Evolutionary conservation across 1,140 invertebrate genomes (phyloP).

Genomic region (Antheraea mylitta): DNA sequence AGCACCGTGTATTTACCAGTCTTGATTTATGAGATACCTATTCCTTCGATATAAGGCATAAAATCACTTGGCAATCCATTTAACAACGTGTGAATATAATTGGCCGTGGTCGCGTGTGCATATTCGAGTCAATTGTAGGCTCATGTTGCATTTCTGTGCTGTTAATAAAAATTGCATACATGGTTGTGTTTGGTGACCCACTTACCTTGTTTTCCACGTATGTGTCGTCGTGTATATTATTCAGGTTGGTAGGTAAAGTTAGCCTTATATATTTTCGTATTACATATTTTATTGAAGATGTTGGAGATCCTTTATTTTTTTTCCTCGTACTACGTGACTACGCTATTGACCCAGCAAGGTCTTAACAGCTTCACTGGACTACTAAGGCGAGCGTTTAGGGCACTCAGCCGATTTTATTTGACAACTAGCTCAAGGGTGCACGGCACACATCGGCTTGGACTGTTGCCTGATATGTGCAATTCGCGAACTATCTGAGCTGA

Average conservation of each 20-base stretch:
- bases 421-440: no score
- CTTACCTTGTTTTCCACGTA: conserved; percentile 28
- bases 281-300: not conserved
- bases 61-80: conserved; percentile 22
- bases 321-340: no score
- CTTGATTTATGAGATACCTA: conserved; percentile 16
- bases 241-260: not conserved
- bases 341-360: no score
- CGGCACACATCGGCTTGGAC: no score
- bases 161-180: conserved; percentile 40
- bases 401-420: no score
- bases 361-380: no score
- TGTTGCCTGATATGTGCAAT: no score
- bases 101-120: conserved; percentile 28
- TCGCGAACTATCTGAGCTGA: no score
- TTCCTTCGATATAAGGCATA: conserved; percentile 24
- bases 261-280: not conserved
- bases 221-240: not conserved
- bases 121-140: conserved; percentile 35
- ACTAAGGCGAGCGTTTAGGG: no score
- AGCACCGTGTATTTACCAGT: conserved; percentile 31
- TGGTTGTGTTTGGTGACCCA: conserved; percentile 24
- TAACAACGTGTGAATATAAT: conserved; percentile 21
- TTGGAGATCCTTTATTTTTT: no score
- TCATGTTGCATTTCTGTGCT: conserved; percentile 41